A percentile compares a stretch with the other conserved stretches of the same genome.
Evolutionary conservation across 2,888 invertebrate species (phyloP).

Genomic region (Arctia plantaginis): DNA sequence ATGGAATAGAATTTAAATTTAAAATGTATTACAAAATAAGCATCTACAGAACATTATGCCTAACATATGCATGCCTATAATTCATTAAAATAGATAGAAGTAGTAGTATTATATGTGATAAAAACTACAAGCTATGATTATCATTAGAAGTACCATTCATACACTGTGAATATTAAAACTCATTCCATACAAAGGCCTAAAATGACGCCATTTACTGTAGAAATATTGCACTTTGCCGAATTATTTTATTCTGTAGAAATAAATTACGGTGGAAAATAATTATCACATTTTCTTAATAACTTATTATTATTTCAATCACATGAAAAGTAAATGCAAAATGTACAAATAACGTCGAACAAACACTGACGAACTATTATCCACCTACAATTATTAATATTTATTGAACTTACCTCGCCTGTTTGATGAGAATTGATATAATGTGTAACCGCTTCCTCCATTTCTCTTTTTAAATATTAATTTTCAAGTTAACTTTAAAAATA

Average conservation of each 20-base stretch:
- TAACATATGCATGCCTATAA: not conserved
- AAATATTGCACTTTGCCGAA: not conserved
- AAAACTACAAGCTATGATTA: not conserved
- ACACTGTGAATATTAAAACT: not conserved
- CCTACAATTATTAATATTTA: not conserved
- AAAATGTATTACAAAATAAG: not conserved
- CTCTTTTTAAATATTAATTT: conserved; percentile 67
- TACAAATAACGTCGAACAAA: conserved; percentile 4
- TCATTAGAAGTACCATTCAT: not conserved
- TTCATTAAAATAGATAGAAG: not conserved
- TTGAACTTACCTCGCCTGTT: conserved; percentile 67
- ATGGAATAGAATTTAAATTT: not conserved
- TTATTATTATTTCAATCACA: not conserved
- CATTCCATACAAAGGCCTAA: not conserved
- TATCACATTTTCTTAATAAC: not conserved
- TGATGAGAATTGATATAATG: conserved; percentile 81
- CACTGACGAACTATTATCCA: not conserved
- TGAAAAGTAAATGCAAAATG: not conserved
- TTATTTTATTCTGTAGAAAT: not conserved
- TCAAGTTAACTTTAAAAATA: conserved; percentile 53
- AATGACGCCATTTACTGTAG: not conserved
- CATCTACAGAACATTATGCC: not conserved
- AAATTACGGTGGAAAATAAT: not conserved
- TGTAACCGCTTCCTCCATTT: conserved; percentile 80
- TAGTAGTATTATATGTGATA: not conserved